A percentile compares a stretch with the other conserved stretches of the same genome.
Conservation (phyloP, 1,140 invertebrate genomes). For the Drosophila persimilis region DNA sequence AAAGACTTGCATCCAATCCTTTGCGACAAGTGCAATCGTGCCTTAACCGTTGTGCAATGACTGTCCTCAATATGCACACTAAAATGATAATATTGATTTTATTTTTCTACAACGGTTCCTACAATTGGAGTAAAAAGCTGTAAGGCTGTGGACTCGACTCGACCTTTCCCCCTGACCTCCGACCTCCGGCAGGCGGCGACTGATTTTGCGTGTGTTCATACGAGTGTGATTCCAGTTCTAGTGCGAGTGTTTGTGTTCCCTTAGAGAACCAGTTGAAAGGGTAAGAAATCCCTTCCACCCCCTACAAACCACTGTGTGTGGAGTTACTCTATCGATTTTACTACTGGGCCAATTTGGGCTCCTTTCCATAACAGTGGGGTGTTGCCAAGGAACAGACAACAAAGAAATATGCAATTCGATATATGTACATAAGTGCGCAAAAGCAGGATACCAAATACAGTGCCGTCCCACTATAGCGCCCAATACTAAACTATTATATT, state of each 20-base stretch:
- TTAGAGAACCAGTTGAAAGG: constrained; percentile 28
- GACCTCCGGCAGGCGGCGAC: constrained; percentile 41
- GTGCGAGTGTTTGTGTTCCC: constrained; percentile 23
- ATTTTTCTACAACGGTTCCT: constrained; percentile 83
- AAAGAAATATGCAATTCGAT: constrained; percentile 31
- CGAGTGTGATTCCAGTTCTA: neutral
- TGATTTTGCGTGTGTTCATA: constrained; percentile 19
- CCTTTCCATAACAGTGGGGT: neutral
- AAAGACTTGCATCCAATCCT: neutral
- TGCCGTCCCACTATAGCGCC: constrained; percentile 4
- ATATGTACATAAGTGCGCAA: constrained; percentile 51
- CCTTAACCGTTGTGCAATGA: constrained; percentile 65
- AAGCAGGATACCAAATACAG: constrained; percentile 58
- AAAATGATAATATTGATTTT: constrained; percentile 83
- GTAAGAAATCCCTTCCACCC: constrained; percentile 39
- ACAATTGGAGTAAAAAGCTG: constrained; percentile 83
- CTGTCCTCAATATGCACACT: constrained; percentile 77
- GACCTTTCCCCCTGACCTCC: constrained; percentile 1
- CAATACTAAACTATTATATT: neutral
- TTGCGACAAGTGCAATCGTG: constrained; percentile 18
- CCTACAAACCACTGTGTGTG: neutral
- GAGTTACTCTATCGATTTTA: constrained; percentile 64
- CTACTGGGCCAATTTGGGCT: constrained; percentile 15
- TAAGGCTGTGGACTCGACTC: constrained; percentile 39
- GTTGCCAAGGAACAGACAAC: constrained; percentile 43